Conservation (phyloP, 1,140 invertebrate species). For the Drosophila leontia region DNA sequence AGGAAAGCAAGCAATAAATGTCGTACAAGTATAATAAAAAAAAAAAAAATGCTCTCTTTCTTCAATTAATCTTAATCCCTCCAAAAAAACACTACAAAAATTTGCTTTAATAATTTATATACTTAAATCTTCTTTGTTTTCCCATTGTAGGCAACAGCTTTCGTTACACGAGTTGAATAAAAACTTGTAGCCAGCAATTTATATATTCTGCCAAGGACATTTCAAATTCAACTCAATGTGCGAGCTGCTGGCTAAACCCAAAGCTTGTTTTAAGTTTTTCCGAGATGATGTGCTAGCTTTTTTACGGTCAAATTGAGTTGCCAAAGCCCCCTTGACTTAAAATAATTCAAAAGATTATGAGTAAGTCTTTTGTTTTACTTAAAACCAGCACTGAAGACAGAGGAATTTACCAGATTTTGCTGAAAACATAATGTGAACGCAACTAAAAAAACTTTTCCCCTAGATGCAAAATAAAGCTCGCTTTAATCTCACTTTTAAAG, state of each 20-base stretch:
- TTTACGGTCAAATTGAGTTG: slow-evolving; percentile 16
- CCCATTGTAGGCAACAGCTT: not conserved
- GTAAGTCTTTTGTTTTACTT: slow-evolving; percentile 26
- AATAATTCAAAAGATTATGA: slow-evolving; percentile 24
- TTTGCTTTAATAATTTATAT: not conserved
- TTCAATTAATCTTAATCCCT: not conserved
- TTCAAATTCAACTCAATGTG: slow-evolving; percentile 45
- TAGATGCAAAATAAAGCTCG: slow-evolving; percentile 17
- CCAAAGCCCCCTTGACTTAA: not conserved
- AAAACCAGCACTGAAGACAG: slow-evolving; percentile 1
- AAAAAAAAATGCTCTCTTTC: not conserved
- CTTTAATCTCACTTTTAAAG: slow-evolving; percentile 42
- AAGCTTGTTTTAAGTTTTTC: slow-evolving; percentile 8
- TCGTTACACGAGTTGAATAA: slow-evolving; percentile 14
- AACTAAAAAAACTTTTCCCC: slow-evolving; percentile 23
- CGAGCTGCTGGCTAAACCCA: not conserved
- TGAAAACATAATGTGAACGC: not conserved
- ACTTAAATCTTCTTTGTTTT: not conserved
- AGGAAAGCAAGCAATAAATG: not conserved
- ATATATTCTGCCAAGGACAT: slow-evolving; percentile 59
- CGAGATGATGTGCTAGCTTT: slow-evolving; percentile 31
- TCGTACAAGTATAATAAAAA: not conserved
- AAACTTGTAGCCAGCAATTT: slow-evolving; percentile 63
- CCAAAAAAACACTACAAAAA: not conserved
- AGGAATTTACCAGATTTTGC: slow-evolving; percentile 12